Evolutionary conservation across 1,140 invertebrate species (phyloP), one percentile per base, ranked within the genome.

Genomic region (Neuroterus valhalla): DNA sequence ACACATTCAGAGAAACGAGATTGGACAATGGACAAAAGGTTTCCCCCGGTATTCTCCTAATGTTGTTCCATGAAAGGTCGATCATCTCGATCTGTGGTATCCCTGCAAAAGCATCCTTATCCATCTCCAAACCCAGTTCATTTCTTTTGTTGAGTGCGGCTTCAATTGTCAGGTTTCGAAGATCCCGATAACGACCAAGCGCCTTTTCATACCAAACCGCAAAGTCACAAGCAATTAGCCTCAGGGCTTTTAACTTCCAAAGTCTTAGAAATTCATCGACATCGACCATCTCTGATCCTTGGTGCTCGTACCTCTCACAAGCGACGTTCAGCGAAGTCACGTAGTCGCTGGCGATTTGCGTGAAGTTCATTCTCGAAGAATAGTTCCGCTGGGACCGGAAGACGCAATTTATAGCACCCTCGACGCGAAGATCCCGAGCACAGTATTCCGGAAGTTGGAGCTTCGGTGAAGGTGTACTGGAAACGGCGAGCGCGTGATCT

Each of bases 371-470:
- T n/a, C 93, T 94, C 82, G 96, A 94, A 82, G 95, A 94, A 84
- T 96, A 94, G 87, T 94, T 95, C 95, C 96, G 83, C 95, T 94
- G 44, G 94, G 95, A 48, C 94, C 88, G 79, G 96, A 89, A 83
- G 10, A 94, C 93, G 89, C 96, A 97, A 50, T 93, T 94, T 44
- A 97, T 91, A 12, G 94, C 92, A 66, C 96, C 94, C 84, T 96
- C 95, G 78, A 94, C 93, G 15, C 87, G 83, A 19, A 89, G 82
- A 67, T 93, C 93, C 94, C 94, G 95, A 81, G 94, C 93, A 83
- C 96, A 97, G 85, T 96, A 94, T 81, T 96, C 95, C 15, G 95
- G 95, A 76, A 95, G 94, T 85, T 96, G 95, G 88, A 96, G 96
- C 80, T 92, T 92, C 46, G 94, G 84, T 43, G 92, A 91, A 69